Conservation (phyloP, 2,113 vertebrate species). For the Psilopogon haemacephalus region DNA sequence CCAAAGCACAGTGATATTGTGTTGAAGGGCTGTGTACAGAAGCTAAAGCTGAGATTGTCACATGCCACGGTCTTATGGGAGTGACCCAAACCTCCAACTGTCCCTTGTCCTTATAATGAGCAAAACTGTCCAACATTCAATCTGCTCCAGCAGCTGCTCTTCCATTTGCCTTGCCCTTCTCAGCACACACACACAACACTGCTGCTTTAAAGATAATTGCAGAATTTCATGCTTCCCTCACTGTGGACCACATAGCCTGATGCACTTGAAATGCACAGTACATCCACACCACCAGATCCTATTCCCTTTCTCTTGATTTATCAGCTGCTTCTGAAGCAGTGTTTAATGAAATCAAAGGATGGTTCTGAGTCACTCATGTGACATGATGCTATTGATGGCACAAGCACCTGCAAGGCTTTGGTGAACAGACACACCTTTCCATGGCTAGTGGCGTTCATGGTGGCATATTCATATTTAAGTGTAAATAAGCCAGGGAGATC, state of each 20-base stretch:
- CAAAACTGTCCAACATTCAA: not conserved
- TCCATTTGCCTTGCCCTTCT: not conserved
- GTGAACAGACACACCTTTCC: not conserved
- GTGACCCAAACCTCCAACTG: not conserved
- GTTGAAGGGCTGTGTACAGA: not conserved
- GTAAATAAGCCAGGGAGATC: not conserved
- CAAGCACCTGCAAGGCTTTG: not conserved
- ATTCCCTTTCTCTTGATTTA: not conserved
- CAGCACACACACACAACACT: not conserved
- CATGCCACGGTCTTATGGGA: not conserved
- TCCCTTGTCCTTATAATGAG: not conserved
- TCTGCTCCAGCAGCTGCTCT: not conserved
- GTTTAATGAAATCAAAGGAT: not conserved
- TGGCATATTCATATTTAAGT: not conserved
- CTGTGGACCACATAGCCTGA: not conserved
- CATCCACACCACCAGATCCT: not conserved
- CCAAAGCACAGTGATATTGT: accelerated
- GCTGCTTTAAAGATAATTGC: accelerated
- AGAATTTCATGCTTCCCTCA: not conserved
- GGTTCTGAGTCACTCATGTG: not conserved
- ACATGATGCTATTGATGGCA: not conserved
- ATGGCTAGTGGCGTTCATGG: not conserved
- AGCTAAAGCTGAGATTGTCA: not conserved
- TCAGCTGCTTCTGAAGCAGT: not conserved
- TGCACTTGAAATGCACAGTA: not conserved